A percentile compares a stretch with the other conserved stretches of the same genome.
phyloP scores from a whole-genome alignment of 2,113 vertebrate genomes.

The Arvicanthis niloticus region DNA sequence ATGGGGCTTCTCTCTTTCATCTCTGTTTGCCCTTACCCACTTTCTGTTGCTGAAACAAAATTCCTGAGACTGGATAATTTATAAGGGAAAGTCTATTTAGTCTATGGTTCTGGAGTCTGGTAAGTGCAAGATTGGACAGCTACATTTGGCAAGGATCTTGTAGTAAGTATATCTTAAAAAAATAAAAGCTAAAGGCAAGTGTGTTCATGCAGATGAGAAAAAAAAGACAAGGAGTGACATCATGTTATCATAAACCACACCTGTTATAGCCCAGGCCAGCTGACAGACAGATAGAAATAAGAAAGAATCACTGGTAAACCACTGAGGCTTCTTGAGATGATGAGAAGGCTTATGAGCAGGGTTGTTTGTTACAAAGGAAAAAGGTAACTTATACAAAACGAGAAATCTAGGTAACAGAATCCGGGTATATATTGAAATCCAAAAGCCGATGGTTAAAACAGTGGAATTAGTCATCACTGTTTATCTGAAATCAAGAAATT shows the following conservation, averaged over 20 bases:
- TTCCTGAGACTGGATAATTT: neutral
- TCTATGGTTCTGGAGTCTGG: neutral
- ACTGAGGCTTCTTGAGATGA: neutral
- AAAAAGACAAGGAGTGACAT: neutral
- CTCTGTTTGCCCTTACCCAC: neutral
- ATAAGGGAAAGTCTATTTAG: neutral
- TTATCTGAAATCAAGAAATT: neutral
- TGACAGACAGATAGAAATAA: conserved; percentile 6
- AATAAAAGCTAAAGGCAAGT: neutral
- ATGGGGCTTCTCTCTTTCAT: neutral
- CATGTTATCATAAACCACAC: neutral
- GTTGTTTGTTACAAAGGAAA: neutral
- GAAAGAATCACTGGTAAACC: neutral
- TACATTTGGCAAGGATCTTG: neutral
- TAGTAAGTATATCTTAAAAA: neutral
- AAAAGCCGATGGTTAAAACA: neutral
- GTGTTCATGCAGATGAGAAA: neutral
- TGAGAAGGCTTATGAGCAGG: neutral
- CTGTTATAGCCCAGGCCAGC: neutral
- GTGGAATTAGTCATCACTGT: neutral
- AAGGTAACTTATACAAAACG: neutral
- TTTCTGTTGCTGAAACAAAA: neutral
- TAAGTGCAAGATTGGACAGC: neutral
- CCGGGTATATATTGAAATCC: neutral
- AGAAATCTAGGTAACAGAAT: neutral